Evolutionary conservation across 2,797 vertebrate genomes (phyloP).

Genomic region (Morelia viridis): DNA sequence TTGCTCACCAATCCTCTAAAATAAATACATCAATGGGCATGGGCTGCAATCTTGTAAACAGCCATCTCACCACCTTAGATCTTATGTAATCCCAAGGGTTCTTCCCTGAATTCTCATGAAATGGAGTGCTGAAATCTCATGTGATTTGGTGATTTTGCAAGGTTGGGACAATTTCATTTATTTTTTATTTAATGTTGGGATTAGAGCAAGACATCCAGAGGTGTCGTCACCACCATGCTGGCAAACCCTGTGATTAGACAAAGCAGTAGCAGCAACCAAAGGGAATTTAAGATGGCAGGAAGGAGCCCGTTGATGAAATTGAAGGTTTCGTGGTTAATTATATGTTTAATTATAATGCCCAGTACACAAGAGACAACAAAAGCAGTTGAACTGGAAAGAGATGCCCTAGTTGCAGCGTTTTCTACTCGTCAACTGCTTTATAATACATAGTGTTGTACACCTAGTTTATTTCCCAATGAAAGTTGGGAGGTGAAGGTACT

Average conservation of each 20-base stretch:
- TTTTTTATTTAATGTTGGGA: background rate
- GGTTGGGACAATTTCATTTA: background rate
- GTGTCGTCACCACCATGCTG: background rate
- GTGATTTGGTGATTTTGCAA: background rate
- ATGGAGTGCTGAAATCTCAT: background rate
- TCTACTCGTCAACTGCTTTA: background rate
- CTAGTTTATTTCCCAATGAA: background rate
- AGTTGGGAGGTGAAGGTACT: background rate
- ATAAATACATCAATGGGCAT: background rate
- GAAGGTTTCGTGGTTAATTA: background rate
- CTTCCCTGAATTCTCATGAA: background rate
- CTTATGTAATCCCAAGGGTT: background rate
- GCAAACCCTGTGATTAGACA: background rate
- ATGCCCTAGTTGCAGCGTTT: background rate
- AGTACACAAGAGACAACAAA: background rate
- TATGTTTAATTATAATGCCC: background rate
- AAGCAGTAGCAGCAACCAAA: background rate
- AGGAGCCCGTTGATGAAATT: background rate
- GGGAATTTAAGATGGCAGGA: background rate
- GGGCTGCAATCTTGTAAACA: background rate
- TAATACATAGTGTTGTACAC: background rate
- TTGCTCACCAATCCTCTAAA: background rate
- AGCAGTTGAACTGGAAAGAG: background rate
- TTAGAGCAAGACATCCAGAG: background rate
- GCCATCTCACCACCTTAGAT: background rate